Conservation (phyloP, 2,888 invertebrate species). For the Melikaiella ostensackeni region DNA sequence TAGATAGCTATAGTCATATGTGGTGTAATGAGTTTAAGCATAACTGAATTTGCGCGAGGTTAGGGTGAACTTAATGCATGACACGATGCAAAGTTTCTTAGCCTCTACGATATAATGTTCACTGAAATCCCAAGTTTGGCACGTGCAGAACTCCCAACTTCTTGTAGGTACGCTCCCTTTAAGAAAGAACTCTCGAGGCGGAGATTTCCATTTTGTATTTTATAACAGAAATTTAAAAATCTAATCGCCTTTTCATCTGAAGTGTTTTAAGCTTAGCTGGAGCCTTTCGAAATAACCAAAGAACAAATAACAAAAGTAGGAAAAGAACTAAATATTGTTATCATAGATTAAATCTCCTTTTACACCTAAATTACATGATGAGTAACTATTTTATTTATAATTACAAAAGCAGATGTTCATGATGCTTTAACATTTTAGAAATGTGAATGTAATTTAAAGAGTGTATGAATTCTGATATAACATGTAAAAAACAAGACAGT, state of each 20-base stretch:
- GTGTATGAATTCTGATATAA: too few relatives aligned
- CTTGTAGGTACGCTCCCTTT: neutral
- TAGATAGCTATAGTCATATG: too few relatives aligned
- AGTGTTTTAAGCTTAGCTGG: neutral
- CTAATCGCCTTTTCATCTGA: neutral
- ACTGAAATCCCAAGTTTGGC: constrained; percentile 19
- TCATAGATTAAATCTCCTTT: too few relatives aligned
- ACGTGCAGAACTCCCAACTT: constrained; percentile 14
- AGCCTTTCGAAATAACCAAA: neutral
- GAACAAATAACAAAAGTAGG: too few relatives aligned
- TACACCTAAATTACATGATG: too few relatives aligned
- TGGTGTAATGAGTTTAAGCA: constrained; percentile 31
- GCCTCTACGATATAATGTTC: constrained; percentile 4
- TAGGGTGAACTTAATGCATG: constrained; percentile 34
- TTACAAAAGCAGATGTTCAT: too few relatives aligned
- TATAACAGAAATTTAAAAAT: neutral
- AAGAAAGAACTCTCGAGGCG: neutral
- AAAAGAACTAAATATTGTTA: too few relatives aligned
- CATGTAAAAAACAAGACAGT: too few relatives aligned
- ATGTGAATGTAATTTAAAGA: too few relatives aligned
- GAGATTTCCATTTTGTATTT: constrained; percentile 17
- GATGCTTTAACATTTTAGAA: too few relatives aligned
- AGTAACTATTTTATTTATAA: too few relatives aligned
- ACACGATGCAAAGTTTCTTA: constrained; percentile 5
- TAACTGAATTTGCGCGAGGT: constrained; percentile 46